A percentile compares a stretch with the other conserved stretches of the same genome.
phyloP scores from a whole-genome alignment of 2,888 invertebrate species.

The Ceriagrion tenellum region DNA sequence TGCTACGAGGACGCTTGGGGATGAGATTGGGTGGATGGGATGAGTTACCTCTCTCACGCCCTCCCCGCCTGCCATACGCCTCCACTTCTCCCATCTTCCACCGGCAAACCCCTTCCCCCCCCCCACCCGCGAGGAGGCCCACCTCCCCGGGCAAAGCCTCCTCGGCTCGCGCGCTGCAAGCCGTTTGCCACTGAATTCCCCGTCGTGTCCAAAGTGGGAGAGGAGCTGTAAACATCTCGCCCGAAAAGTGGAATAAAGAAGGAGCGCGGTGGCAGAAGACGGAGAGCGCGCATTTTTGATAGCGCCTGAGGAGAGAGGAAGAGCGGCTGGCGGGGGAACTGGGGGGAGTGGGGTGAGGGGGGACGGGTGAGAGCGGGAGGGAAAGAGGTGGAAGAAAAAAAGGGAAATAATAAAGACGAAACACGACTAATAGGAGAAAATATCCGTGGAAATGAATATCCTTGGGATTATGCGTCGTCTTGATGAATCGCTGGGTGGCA shows the following conservation, averaged over 20 bases:
- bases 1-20: neutral
- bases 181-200: slow-evolving; percentile 60
- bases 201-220: slow-evolving; percentile 59
- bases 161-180: neutral
- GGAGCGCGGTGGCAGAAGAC: neutral
- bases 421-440: slow-evolving; percentile 53
- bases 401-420: neutral
- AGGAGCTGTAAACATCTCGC: slow-evolving; percentile 63
- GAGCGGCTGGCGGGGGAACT: too few species aligned
- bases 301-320: slow-evolving; percentile 7
- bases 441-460: slow-evolving; percentile 60
- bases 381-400: neutral
- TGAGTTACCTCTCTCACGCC: neutral
- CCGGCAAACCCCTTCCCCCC: neutral
- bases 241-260: slow-evolving; percentile 29
- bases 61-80: neutral
- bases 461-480: slow-evolving; percentile 38
- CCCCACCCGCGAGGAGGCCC: neutral
- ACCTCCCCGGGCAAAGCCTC: neutral
- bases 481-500: slow-evolving; percentile 48
- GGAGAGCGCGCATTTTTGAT: slow-evolving; percentile 50
- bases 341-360: too few species aligned
- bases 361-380: neutral
- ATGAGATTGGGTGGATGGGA: neutral
- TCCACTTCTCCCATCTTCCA: too few species aligned